A percentile compares a stretch with the other conserved stretches of the same genome.
Evolutionary conservation across 2,888 invertebrate species (phyloP).

Genomic region (Unio delphinus): DNA sequence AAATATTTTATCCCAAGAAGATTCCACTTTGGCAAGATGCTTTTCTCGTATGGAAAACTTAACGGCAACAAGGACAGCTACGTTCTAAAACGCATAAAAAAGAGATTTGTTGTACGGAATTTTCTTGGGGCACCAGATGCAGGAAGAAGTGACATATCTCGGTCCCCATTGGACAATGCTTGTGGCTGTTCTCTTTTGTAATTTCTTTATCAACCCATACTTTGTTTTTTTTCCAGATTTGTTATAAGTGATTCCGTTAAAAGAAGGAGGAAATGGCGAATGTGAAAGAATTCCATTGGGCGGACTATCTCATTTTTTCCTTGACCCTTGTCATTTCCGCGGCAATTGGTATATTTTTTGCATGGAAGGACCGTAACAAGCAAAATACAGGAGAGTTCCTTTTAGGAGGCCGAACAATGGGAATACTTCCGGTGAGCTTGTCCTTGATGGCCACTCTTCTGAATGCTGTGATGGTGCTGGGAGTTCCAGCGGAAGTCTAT

Average conservation of each 20-base stretch:
- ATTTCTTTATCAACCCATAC: no score
- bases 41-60: no score
- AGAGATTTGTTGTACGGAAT: no score
- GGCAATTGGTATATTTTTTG: conserved; percentile 52
- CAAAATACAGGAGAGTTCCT: conserved; percentile 54
- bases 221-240: no score
- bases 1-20: no score
- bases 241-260: background rate
- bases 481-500: conserved; percentile 58
- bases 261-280: background rate
- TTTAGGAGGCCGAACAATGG: conserved; percentile 55
- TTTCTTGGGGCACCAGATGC: no score
- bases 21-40: no score
- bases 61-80: no score
- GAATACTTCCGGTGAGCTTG: conserved; percentile 50
- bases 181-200: no score
- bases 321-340: conserved; percentile 50
- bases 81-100: no score
- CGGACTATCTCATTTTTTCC: conserved; percentile 56
- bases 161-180: no score
- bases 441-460: conserved; percentile 59
- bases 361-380: conserved; percentile 41
- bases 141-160: no score
- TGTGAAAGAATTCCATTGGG: conserved; percentile 46
- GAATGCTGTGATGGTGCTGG: conserved; percentile 59